These are phyloP conservation scores for Drosophila busckii DNA, from an alignment of 1,140 invertebrate species.

Conservation along the genomic window DNA sequence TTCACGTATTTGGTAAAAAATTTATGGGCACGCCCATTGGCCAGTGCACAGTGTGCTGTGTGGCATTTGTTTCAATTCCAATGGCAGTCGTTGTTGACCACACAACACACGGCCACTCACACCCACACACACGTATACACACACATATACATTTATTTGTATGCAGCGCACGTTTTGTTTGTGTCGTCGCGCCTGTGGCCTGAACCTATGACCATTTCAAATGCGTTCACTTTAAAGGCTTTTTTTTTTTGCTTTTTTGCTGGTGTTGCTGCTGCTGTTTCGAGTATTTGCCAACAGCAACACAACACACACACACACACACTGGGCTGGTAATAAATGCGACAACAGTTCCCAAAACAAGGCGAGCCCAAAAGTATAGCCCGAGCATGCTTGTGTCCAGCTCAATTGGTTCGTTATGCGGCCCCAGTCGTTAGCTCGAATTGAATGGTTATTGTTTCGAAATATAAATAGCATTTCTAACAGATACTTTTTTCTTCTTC, in stretches of 20 bases:
- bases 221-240: constrained; percentile 65
- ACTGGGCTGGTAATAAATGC: constrained; percentile 76
- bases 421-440: constrained; percentile 68
- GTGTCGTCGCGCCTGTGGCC: constrained; percentile 72
- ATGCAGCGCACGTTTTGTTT: constrained; percentile 73
- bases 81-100: constrained; percentile 17
- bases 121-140: background rate
- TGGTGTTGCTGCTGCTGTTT: constrained; percentile 56
- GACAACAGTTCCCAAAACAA: constrained; percentile 34
- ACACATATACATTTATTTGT: constrained; percentile 61
- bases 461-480: constrained; percentile 76
- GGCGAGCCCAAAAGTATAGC: background rate
- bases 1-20: constrained; percentile 71
- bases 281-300: constrained; percentile 41
- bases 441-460: constrained; percentile 77
- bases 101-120: background rate
- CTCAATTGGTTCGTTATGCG: constrained; percentile 73
- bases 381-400: constrained; percentile 39
- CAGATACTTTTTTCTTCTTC: constrained; percentile 42
- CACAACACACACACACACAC: no score
- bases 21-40: constrained; percentile 66
- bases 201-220: constrained; percentile 45
- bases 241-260: no score
- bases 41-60: no score
- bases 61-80: constrained; percentile 74